Evolutionary conservation across 2,113 vertebrate genomes (phyloP).

Genomic region (Manacus vitellinus): DNA sequence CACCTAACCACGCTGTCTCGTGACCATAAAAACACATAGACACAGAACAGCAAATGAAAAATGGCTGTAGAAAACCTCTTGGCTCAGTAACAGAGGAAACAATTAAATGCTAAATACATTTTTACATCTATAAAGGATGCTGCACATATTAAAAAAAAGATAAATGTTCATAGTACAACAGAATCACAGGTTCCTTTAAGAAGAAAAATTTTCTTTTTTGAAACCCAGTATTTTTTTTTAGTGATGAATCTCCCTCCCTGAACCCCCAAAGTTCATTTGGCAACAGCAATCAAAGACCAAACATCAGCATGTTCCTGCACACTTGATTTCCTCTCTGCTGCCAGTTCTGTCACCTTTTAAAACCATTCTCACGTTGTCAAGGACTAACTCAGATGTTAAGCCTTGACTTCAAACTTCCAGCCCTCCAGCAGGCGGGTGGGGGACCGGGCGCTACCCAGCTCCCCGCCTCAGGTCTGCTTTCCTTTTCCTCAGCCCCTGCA

Average conservation of each 20-base stretch:
- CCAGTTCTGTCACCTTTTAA: background rate
- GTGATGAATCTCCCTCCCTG: background rate
- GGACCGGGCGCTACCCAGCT: background rate
- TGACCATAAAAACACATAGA: background rate
- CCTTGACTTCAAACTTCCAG: background rate
- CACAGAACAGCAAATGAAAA: background rate
- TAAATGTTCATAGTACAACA: background rate
- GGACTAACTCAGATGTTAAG: background rate
- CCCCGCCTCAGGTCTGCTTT: background rate
- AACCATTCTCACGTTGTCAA: background rate
- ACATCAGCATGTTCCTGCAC: background rate
- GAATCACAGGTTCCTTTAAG: background rate
- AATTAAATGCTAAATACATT: background rate
- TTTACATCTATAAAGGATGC: background rate
- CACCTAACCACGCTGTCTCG: background rate
- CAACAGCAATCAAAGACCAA: background rate
- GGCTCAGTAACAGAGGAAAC: background rate
- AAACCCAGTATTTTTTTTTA: background rate
- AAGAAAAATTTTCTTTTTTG: background rate
- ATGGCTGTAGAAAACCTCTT: background rate
- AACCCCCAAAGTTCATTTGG: background rate
- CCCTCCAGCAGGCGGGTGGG: background rate
- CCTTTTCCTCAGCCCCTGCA: slow-evolving; percentile 64
- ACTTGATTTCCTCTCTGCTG: background rate
- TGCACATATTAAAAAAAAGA: background rate